Evolutionary conservation across 2,888 invertebrate species (phyloP), one percentile per base, ranked within the genome.

Genomic region (Acleris sparsana): DNA sequence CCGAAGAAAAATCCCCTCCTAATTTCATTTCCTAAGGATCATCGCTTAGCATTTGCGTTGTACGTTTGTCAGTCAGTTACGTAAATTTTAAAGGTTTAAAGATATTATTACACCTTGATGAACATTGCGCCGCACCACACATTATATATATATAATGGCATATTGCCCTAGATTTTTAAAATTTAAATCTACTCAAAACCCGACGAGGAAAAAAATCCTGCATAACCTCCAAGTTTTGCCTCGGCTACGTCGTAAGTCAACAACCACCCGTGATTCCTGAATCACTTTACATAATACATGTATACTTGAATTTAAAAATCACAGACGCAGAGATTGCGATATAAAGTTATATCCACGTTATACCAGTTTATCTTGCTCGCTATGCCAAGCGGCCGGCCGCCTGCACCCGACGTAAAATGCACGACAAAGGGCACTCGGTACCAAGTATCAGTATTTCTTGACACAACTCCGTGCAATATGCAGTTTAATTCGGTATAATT

Each of bases 241-340:
- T 18, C 18, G 25, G 25, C 52, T 18, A 18, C 55, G 44, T 29
- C 46, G 55, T 66, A 60, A 61, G 61, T 67, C 63, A 62, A 63
- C 68, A 67, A 59, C 44, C 62, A 75, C 71, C 77, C 75, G 79
- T 79, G 75, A 80, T 79, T 82, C 79, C 71, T 69, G 78, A 80
- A 82, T 83, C 80, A 79, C 84, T 85, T 86, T 85, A 76, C 85
- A 85, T 85, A 85, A 83, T 80, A 81, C 80, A 80, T 79, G 79
- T 77, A 73, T 76, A 80, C 80, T 81, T 74, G 80, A 84, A 81
- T 88, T 85, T 85, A 80, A 86, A 87, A 87, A 84, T 84, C 82
- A 77, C 77, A 75, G 74, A 77, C 79, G 75, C 76, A 79, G 80
- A 79, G 80, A 80, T 82, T 80, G 71, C 73, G 75, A 79, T 78